These are phyloP conservation scores for Bombus pascuorum DNA, from an alignment of 1,140 invertebrate genomes.

Conservation along the genomic window DNA sequence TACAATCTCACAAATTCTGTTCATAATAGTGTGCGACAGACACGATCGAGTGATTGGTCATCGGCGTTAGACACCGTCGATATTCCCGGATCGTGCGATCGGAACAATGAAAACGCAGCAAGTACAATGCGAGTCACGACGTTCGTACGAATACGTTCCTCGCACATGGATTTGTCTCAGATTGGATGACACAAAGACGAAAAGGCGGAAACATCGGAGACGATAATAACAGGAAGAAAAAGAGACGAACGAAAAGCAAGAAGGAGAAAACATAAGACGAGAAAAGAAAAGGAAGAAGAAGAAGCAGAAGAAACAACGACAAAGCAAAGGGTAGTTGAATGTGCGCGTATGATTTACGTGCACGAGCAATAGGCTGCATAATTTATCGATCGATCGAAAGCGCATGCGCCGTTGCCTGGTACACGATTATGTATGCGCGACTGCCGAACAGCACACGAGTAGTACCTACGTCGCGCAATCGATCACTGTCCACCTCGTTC, in stretches of 20 bases:
- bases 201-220: constrained; percentile 46
- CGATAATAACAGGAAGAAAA: constrained; percentile 1
- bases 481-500: constrained; percentile 53
- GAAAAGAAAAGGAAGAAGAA: no score
- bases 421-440: constrained; percentile 32
- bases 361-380: constrained; percentile 28
- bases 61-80: constrained; percentile 17
- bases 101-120: constrained; percentile 43
- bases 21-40: not conserved
- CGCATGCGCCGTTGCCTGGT: constrained; percentile 31
- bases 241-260: not conserved
- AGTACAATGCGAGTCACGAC: constrained; percentile 53
- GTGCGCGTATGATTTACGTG: constrained; percentile 51
- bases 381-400: constrained; percentile 55
- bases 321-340: constrained; percentile 13
- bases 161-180: constrained; percentile 14
- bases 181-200: constrained; percentile 13
- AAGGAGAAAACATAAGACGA: not conserved
- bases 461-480: constrained; percentile 33
- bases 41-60: constrained; percentile 1
- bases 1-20: not conserved
- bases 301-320: not conserved
- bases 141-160: constrained; percentile 21
- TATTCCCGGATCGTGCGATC: constrained; percentile 39
- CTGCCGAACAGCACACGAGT: constrained; percentile 16